Conservation (phyloP, 1,140 invertebrate species). For the Zaprionus taronus region DNA sequence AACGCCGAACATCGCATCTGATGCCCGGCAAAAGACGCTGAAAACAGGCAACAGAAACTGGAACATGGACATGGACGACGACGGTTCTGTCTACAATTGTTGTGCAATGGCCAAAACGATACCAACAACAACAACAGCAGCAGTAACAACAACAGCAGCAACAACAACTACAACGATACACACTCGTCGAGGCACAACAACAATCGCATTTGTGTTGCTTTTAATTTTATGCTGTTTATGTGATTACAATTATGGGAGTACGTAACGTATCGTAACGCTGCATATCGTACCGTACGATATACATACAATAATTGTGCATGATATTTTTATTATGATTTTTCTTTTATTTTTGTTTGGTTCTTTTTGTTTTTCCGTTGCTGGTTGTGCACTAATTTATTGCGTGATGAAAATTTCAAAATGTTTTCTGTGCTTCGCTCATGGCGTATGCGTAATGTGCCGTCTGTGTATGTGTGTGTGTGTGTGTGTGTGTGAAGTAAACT, state of each 20-base stretch:
- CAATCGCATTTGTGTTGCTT: constrained; percentile 64
- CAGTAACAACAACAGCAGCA: constrained; percentile 27
- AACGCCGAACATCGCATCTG: constrained; percentile 31
- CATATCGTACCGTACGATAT: constrained; percentile 16
- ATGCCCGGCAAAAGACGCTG: constrained; percentile 18
- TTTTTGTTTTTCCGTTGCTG: constrained; percentile 16
- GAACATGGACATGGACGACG: constrained; percentile 26
- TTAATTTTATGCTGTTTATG: constrained; percentile 77
- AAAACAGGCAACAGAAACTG: constrained; percentile 17
- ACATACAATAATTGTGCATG: constrained; percentile 9
- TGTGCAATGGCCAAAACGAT: constrained; percentile 73
- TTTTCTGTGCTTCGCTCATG: constrained; percentile 6
- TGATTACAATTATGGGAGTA: constrained; percentile 80
- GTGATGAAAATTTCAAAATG: constrained; percentile 15
- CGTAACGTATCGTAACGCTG: constrained; percentile 40
- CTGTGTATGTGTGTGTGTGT: constrained; percentile 5
- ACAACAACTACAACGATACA: constrained; percentile 51
- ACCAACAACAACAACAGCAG: constrained; percentile 27
- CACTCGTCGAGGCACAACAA: constrained; percentile 65
- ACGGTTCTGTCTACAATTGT: constrained; percentile 59
- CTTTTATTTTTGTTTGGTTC: constrained; percentile 15
- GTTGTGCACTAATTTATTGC: constrained; percentile 35
- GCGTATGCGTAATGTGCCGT: constrained; percentile 45
- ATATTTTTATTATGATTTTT: constrained; percentile 9
- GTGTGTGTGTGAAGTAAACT: constrained; percentile 18